A percentile compares a stretch with the other conserved stretches of the same genome.
phyloP scores from a whole-genome alignment of 2,113 vertebrate genomes.

The Neolamprologus kungweensis region DNA sequence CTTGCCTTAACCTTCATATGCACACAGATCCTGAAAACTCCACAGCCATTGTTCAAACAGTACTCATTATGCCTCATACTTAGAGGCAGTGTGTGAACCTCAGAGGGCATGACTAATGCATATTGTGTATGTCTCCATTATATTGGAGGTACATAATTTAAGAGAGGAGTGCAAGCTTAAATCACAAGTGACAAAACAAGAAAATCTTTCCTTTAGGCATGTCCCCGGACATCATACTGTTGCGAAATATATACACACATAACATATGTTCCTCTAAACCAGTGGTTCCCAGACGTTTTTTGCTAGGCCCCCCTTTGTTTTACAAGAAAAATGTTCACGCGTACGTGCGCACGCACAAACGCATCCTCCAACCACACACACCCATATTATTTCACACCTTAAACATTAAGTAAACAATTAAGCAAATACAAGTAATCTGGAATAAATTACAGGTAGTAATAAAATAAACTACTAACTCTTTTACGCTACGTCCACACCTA shows the following conservation, averaged over 20 bases:
- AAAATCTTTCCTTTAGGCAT: neutral
- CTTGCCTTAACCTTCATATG: neutral
- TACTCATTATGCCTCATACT: too few species aligned
- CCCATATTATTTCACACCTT: neutral
- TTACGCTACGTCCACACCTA: neutral
- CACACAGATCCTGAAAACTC: neutral
- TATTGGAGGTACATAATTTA: neutral
- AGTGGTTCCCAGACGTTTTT: neutral
- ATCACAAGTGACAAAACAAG: neutral
- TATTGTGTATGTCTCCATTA: neutral
- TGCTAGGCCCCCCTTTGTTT: neutral
- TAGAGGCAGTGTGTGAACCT: neutral
- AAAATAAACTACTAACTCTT: neutral
- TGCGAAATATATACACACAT: neutral
- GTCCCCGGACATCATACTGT: neutral
- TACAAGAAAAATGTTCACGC: neutral
- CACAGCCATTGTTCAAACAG: neutral
- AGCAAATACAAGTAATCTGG: neutral
- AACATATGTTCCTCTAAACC: neutral
- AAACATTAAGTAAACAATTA: neutral
- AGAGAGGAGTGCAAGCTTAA: neutral
- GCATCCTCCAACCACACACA: neutral
- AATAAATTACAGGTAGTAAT: neutral
- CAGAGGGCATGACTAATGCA: neutral
- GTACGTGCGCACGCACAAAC: neutral